phyloP scores from a whole-genome alignment of 2,113 vertebrate species.

The Thalassarche chlororhynchos region DNA sequence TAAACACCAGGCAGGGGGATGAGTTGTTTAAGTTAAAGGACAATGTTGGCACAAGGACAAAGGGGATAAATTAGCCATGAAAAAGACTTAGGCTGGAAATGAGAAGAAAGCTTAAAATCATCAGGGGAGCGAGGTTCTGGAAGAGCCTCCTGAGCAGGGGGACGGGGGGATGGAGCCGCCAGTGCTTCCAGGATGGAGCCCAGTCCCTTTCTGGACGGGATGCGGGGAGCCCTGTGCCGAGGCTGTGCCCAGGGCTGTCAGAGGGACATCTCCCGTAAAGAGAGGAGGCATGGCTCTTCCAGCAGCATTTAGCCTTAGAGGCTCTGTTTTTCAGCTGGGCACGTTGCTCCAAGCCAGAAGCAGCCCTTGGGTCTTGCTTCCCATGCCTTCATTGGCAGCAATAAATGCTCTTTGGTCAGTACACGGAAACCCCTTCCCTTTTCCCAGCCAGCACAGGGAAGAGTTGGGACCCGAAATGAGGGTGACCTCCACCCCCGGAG shows the following conservation, averaged over 20 bases:
- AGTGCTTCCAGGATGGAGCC: not conserved
- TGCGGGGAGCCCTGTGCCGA: rapidly evolving
- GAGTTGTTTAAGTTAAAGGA: not conserved
- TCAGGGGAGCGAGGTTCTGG: not conserved
- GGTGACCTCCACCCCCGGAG: not conserved
- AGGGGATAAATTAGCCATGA: not conserved
- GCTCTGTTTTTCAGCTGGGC: not conserved
- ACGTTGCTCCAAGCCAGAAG: not conserved
- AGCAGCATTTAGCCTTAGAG: not conserved
- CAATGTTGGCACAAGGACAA: not conserved
- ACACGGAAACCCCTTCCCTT: not conserved
- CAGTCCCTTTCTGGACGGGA: not conserved
- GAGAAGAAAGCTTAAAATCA: not conserved
- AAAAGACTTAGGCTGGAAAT: not conserved
- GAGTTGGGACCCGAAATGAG: not conserved
- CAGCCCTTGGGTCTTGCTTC: not conserved
- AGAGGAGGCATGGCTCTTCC: not conserved
- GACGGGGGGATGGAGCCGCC: not conserved
- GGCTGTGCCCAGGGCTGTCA: not conserved
- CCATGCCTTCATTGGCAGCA: not conserved
- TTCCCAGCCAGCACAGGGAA: not conserved
- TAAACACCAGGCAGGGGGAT: not conserved
- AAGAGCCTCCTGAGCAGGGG: not conserved
- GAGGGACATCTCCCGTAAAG: not conserved
- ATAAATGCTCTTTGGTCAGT: no score